These are phyloP conservation scores for Scaptomyza graminum DNA, from an alignment of 1,140 invertebrate genomes.

Conservation along the genomic window DNA sequence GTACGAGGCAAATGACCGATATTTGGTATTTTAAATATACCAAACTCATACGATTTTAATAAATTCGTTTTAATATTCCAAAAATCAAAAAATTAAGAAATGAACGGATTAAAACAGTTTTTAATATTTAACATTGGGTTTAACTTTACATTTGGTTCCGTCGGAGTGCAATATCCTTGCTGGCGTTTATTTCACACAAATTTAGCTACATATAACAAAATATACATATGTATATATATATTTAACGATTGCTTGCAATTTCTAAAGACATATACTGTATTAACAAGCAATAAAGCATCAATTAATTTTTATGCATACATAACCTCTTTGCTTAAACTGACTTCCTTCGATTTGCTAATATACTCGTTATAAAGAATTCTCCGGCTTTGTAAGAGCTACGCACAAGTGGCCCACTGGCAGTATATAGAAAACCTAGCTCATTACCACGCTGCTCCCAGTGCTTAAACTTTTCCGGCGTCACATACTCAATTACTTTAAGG, in stretches of 20 bases:
- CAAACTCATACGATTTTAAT: neutral
- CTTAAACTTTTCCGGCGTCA: conserved; percentile 97
- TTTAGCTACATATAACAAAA: conserved; percentile 1
- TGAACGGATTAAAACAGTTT: too few species aligned
- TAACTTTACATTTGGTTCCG: neutral
- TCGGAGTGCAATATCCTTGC: neutral
- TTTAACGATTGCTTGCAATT: conserved; percentile 31
- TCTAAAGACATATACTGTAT: conserved; percentile 8
- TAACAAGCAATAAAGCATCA: neutral
- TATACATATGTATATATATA: conserved; percentile 24
- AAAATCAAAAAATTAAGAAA: too few species aligned
- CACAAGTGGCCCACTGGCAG: conserved; percentile 98
- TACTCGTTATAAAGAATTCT: conserved; percentile 94
- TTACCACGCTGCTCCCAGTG: conserved; percentile 94
- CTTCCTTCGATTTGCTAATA: conserved; percentile 86
- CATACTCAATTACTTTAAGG: conserved; percentile 97
- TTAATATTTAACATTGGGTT: neutral
- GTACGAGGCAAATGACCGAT: neutral
- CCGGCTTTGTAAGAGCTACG: conserved; percentile 99
- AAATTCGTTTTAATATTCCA: neutral
- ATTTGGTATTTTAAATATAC: conserved; percentile 22
- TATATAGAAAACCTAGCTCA: conserved; percentile 97
- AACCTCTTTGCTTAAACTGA: neutral
- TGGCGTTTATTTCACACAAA: neutral
- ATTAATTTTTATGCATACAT: neutral